Evolutionary conservation across 2,888 invertebrate genomes (phyloP).

Genomic region (Vanessa cardui): DNA sequence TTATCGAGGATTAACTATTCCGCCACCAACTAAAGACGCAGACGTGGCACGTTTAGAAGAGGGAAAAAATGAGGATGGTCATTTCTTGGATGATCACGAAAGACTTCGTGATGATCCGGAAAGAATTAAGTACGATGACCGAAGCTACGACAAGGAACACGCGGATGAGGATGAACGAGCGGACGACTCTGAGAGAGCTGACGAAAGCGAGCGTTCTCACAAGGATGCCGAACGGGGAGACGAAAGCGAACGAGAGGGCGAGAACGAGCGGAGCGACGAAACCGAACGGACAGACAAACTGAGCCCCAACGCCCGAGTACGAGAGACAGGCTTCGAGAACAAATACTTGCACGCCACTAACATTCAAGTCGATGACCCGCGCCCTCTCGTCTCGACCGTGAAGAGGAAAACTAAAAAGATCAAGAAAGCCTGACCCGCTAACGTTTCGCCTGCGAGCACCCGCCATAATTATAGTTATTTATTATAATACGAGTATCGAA

Average conservation of each 20-base stretch:
- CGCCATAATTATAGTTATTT: constrained; percentile 74
- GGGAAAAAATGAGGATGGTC: constrained; percentile 45
- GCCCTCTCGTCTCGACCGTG: constrained; percentile 43
- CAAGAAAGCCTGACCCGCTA: constrained; percentile 43
- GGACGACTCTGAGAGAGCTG: constrained; percentile 49
- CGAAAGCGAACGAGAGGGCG: constrained; percentile 51
- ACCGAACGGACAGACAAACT: constrained; percentile 53
- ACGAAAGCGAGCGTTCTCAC: constrained; percentile 46
- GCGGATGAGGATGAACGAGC: constrained; percentile 44
- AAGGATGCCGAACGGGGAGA: constrained; percentile 49
- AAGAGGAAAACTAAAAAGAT: constrained; percentile 46
- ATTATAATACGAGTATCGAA: constrained; percentile 49
- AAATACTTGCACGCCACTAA: constrained; percentile 67
- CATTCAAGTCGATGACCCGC: constrained; percentile 63
- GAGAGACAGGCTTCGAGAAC: constrained; percentile 63
- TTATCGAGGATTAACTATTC: constrained; percentile 58
- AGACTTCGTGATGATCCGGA: constrained; percentile 62
- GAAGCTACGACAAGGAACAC: constrained; percentile 39
- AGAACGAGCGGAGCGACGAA: constrained; percentile 49
- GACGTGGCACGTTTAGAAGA: constrained; percentile 63
- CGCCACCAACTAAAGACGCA: constrained; percentile 65
- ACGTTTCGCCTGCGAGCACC: constrained; percentile 46
- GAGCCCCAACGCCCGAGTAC: constrained; percentile 64
- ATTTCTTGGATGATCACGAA: constrained; percentile 66
- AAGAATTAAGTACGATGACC: constrained; percentile 45